Evolutionary conservation across 2,888 invertebrate species (phyloP).

Genomic region (Catotricha subobsoleta): DNA sequence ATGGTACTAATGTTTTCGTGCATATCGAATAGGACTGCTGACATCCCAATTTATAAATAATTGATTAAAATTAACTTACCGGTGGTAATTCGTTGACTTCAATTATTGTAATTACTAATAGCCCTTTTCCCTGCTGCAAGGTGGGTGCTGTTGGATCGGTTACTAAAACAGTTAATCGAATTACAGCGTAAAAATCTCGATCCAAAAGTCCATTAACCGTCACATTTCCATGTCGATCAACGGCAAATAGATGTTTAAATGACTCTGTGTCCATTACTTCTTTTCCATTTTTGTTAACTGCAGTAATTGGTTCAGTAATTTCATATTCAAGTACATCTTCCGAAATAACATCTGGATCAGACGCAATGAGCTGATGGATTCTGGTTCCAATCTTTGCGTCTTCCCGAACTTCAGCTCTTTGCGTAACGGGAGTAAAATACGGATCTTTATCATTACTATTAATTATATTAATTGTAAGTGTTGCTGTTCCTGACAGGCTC

Average conservation of each 20-base stretch:
- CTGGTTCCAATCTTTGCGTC: slow-evolving; percentile 54
- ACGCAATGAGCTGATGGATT: slow-evolving; percentile 52
- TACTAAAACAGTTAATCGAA: slow-evolving; percentile 61
- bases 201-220: slow-evolving; percentile 24
- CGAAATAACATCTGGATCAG: slow-evolving; percentile 61
- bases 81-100: slow-evolving; percentile 54
- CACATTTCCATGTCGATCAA: slow-evolving; percentile 38
- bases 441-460: slow-evolving; percentile 83
- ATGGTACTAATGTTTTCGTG: too few relatives aligned
- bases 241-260: slow-evolving; percentile 44
- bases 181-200: slow-evolving; percentile 28
- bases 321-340: slow-evolving; percentile 45
- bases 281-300: slow-evolving; percentile 67
- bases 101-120: slow-evolving; percentile 46
- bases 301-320: slow-evolving; percentile 51
- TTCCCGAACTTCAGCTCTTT: slow-evolving; percentile 63
- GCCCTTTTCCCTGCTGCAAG: slow-evolving; percentile 54
- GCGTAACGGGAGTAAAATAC: slow-evolving; percentile 58
- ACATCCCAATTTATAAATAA: too few relatives aligned
- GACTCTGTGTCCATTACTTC: slow-evolving; percentile 32
- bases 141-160: slow-evolving; percentile 65
- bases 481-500: slow-evolving; percentile 61
- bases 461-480: slow-evolving; percentile 56
- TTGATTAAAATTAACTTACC: slow-evolving; percentile 16
- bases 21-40: too few relatives aligned